phyloP scores from a whole-genome alignment of 2,113 vertebrate species.

The Neomonachus schauinslandi region DNA sequence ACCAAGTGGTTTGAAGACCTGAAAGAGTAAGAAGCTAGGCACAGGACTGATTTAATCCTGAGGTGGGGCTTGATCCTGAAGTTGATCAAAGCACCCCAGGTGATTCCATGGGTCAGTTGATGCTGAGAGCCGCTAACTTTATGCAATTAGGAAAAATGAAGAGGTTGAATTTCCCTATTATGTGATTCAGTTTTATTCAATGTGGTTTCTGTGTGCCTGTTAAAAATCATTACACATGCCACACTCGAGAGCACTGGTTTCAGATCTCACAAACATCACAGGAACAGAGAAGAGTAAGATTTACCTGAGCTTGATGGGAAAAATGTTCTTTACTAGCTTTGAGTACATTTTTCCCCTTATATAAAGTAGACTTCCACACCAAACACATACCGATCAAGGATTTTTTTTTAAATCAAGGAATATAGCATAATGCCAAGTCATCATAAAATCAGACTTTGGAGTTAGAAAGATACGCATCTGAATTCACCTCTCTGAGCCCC shows the following conservation, averaged over 20 bases:
- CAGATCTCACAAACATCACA: neutral
- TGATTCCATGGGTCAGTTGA: neutral
- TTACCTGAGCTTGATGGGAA: neutral
- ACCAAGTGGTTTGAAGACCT: neutral
- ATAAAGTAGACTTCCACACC: neutral
- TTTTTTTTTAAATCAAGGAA: neutral
- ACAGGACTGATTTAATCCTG: neutral
- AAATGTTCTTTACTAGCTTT: neutral
- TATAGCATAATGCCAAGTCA: neutral
- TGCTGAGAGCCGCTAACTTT: neutral
- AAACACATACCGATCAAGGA: neutral
- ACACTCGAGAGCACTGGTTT: neutral
- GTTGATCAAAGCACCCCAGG: neutral
- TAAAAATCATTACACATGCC: neutral
- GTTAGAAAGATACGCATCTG: neutral
- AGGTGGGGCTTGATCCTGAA: neutral
- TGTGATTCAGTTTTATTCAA: neutral
- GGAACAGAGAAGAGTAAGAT: neutral
- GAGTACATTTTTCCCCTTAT: neutral
- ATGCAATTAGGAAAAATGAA: neutral
- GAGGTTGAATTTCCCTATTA: neutral
- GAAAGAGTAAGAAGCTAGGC: neutral
- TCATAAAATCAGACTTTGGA: neutral
- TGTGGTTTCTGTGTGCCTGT: neutral
- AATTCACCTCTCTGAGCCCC: neutral